Evolutionary conservation across 2,888 invertebrate species (phyloP).

Genomic region (Spodoptera picta): DNA sequence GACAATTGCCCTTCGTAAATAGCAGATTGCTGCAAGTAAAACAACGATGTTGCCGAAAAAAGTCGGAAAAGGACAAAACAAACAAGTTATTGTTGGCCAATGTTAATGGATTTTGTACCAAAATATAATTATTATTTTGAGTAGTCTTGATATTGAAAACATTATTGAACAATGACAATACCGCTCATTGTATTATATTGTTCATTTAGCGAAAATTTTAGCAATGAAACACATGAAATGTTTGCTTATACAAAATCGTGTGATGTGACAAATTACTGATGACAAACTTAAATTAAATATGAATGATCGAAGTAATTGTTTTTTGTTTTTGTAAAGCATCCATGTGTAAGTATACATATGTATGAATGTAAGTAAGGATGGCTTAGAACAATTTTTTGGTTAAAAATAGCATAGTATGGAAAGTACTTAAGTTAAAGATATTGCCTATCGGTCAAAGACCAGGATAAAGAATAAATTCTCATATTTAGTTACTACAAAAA

Average conservation of each 20-base stretch:
- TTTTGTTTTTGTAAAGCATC: no score
- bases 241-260: constrained; percentile 17
- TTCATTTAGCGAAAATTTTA: constrained; percentile 27
- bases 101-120: constrained; percentile 15
- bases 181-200: constrained; percentile 16
- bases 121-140: constrained; percentile 1
- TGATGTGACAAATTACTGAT: constrained; percentile 41
- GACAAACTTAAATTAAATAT: constrained; percentile 9
- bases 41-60: constrained; percentile 13
- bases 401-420: no score
- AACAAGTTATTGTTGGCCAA: constrained; percentile 16
- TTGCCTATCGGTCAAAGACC: no score
- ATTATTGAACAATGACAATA: constrained; percentile 29
- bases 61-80: constrained; percentile 17
- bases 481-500: no score
- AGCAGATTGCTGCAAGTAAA: constrained; percentile 1
- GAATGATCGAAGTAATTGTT: no score
- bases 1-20: not conserved
- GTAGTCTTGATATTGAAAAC: constrained; percentile 25
- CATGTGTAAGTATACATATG: no score
- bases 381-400: no score
- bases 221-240: constrained; percentile 29
- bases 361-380: no score
- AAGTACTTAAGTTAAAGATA: no score
- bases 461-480: no score